Evolutionary conservation across 2,113 vertebrate genomes (phyloP).

Genomic region (Tichodroma muraria): DNA sequence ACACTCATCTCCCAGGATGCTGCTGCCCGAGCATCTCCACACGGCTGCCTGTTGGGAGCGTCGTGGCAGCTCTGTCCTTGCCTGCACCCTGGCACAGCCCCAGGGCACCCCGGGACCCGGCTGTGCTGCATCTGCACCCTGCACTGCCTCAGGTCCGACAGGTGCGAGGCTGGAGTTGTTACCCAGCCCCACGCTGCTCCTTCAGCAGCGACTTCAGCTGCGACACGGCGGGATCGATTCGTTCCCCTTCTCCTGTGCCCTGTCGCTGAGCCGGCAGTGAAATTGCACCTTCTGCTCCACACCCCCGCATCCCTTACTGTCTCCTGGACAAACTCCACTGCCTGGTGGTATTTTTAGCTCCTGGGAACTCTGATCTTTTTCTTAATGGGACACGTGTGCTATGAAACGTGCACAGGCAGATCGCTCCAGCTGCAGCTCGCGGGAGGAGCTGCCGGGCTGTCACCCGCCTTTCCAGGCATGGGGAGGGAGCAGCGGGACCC

Average conservation of each 20-base stretch:
- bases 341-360: slow-evolving; percentile 43
- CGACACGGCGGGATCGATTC: background rate
- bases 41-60: background rate
- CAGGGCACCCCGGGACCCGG: too few species aligned
- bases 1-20: rapidly evolving
- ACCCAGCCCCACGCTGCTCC: background rate
- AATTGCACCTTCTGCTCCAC: slow-evolving; percentile 24
- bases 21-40: background rate
- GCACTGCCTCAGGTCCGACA: rapidly evolving
- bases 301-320: background rate
- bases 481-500: background rate
- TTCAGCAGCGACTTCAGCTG: background rate
- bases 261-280: background rate
- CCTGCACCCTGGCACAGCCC: background rate
- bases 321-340: background rate
- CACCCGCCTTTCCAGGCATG: rapidly evolving
- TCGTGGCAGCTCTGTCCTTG: background rate
- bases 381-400: slow-evolving; percentile 4
- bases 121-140: background rate
- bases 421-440: background rate
- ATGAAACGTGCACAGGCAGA: background rate
- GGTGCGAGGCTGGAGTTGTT: background rate
- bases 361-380: slow-evolving; percentile 6
- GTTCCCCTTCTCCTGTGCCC: background rate
- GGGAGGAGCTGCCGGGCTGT: background rate